Evolutionary conservation across 2,888 invertebrate genomes (phyloP), one percentile per base, ranked within the genome.

Genomic region (Drosophila trichaetosa): DNA sequence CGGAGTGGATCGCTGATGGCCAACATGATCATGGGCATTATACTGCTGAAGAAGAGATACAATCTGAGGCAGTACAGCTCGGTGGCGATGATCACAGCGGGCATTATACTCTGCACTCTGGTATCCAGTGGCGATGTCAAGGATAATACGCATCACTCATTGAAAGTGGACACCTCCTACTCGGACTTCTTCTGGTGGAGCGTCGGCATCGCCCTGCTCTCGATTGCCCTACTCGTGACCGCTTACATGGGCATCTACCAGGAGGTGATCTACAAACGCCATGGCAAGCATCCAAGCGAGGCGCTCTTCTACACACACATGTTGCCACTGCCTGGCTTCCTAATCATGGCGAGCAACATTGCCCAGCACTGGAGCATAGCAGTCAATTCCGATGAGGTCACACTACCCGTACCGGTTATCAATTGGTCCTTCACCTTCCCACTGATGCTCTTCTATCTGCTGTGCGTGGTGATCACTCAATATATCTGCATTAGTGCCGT

Each of bases 211-310:
- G 93, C 94, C 0, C 95, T 99, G 79, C 93, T 99, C 52, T 97
- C 97, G 0, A 94, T 97, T 66, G 98, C 99, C 0, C 93, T 99
- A 63, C 96, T 99, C 83, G 94, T 99, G 68, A 99, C 99, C 0
- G 98, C 99, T 0, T 94, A 97, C 83, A 98, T 99, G 98, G 99
- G 99, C 2, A 96, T 98, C 69, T 98, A 97, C 93, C 99, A 99
- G 92, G 99, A 99, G 93, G 96, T 95, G 0, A 93, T 99, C 4
- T 97, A 97, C 91, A 94, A 95, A 36, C 95, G 95, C 70, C 95
- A 97, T 93, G 99, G 99, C 52, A 99, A 99, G 93, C 96, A 98
- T 94, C 97, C 99, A 0, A 95, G 96, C 91, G 98, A 98, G 93
- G 97, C 98, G 1, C 93, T 98, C 1, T 98, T 95, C 93, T 98